Evolutionary conservation across 2,113 vertebrate species (phyloP).

Genomic region (Bubo bubo): DNA sequence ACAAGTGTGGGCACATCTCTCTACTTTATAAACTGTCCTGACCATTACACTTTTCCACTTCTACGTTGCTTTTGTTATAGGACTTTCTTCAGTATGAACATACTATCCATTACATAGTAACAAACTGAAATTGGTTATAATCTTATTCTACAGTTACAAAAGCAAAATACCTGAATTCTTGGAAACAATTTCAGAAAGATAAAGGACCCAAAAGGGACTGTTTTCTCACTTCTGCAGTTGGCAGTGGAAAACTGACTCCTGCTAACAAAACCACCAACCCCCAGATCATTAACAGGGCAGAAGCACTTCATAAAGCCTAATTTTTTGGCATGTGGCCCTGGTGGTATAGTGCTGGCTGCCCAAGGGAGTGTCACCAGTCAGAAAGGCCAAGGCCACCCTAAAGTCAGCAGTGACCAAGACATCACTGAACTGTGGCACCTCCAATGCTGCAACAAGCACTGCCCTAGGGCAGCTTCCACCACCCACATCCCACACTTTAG

Average conservation of each 20-base stretch:
- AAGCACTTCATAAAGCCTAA: not conserved
- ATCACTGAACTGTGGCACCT: not conserved
- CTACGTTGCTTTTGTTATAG: rapidly evolving
- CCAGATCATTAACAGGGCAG: not conserved
- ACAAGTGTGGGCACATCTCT: rapidly evolving
- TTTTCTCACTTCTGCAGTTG: not conserved
- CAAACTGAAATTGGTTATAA: not conserved
- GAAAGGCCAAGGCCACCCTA: not conserved
- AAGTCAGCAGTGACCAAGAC: not conserved
- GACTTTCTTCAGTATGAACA: not conserved
- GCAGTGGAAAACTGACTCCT: not conserved
- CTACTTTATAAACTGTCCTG: not conserved
- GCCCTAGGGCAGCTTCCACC: not conserved
- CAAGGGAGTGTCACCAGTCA: not conserved
- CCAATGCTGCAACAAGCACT: not conserved
- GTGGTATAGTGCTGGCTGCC: not conserved
- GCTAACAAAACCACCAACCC: not conserved
- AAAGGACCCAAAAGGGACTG: not conserved
- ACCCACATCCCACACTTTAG: not conserved
- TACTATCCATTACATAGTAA: not conserved
- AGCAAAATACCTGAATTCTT: not conserved
- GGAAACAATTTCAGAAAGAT: not conserved
- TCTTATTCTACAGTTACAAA: not conserved
- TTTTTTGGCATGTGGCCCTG: not conserved
- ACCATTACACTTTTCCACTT: not conserved